Conservation (phyloP, 2,113 vertebrate genomes). For the Sylvilagus bachmani region DNA sequence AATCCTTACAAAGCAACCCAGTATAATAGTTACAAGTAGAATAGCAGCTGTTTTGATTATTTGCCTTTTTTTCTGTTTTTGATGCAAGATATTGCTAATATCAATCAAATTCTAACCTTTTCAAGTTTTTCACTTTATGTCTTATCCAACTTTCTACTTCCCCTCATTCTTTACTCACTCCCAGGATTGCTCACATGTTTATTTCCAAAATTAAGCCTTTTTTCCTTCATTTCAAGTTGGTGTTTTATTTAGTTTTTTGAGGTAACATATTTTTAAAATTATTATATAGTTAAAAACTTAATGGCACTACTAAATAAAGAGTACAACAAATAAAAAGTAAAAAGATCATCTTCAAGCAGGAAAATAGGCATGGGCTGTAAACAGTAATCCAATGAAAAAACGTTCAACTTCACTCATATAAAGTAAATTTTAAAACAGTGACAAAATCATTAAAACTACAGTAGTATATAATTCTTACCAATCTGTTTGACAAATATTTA, state of each 20-base stretch:
- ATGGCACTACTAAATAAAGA: too few species aligned
- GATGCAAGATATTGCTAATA: background rate
- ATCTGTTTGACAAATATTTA: too few species aligned
- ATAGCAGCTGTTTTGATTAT: background rate
- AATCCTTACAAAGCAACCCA: background rate
- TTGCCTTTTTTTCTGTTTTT: slow-evolving; percentile 17
- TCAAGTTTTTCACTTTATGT: background rate
- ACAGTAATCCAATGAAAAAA: too few species aligned
- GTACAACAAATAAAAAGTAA: too few species aligned
- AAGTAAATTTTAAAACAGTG: too few species aligned
- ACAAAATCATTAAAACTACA: too few species aligned
- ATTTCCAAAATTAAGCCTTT: slow-evolving; percentile 33
- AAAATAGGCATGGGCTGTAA: too few species aligned
- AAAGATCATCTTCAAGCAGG: too few species aligned
- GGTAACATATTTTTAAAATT: too few species aligned
- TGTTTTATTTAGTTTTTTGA: background rate
- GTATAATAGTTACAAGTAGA: background rate
- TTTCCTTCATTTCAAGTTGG: background rate
- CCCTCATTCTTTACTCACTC: slow-evolving; percentile 11
- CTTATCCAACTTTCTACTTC: background rate
- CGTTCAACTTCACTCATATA: too few species aligned
- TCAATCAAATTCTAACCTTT: background rate
- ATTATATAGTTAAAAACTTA: too few species aligned
- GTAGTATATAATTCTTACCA: too few species aligned
- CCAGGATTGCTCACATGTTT: slow-evolving; percentile 6